phyloP scores from a whole-genome alignment of 2,888 invertebrate genomes.

The Chromoteleia sp. region DNA sequence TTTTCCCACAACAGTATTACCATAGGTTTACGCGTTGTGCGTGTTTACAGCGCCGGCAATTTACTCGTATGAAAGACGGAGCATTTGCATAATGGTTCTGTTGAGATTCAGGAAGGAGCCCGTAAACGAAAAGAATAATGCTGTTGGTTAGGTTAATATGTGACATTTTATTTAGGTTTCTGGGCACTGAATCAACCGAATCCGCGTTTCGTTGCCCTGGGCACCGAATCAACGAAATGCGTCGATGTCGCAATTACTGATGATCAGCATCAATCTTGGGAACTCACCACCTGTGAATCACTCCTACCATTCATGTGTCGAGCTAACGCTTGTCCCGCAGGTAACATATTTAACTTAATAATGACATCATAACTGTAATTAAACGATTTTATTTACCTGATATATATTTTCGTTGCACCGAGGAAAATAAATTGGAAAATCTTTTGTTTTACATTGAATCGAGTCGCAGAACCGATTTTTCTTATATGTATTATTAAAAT shows the following conservation, averaged over 20 bases:
- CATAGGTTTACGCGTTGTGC: constrained; percentile 72
- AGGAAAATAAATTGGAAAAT: no score
- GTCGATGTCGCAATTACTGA: constrained; percentile 90
- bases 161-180: constrained; percentile 87
- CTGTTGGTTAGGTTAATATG: constrained; percentile 1
- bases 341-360: constrained; percentile 85
- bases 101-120: constrained; percentile 22
- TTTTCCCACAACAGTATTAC: constrained; percentile 81
- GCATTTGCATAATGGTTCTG: constrained; percentile 73
- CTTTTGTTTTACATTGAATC: no score
- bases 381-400: constrained; percentile 1
- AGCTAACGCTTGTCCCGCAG: constrained; percentile 94
- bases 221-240: constrained; percentile 95
- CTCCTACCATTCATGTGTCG: constrained; percentile 97
- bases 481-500: no score
- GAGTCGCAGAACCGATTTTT: no score
- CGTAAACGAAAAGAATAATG: constrained; percentile 30
- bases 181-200: constrained; percentile 97
- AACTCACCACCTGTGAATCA: constrained; percentile 96
- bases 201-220: constrained; percentile 93
- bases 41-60: constrained; percentile 71
- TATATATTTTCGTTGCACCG: no score
- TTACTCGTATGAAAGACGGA: constrained; percentile 73
- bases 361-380: no score
- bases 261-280: constrained; percentile 94